Conservation (phyloP, 1,140 invertebrate species). For the Eueides isabella region DNA sequence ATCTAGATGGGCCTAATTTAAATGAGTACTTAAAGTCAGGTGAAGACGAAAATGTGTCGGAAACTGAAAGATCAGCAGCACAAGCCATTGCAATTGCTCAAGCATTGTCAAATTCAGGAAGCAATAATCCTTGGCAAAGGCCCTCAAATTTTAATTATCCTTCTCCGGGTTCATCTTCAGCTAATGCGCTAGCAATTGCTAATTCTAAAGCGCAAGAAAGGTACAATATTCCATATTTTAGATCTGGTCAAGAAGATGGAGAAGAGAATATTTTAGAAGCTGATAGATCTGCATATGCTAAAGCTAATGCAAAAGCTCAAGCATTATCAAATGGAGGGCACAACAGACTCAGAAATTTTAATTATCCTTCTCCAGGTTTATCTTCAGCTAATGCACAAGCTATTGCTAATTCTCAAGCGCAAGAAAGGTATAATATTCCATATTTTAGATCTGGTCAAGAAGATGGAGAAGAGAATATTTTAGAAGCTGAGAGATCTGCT, state of each 20-base stretch:
- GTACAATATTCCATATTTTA: not conserved
- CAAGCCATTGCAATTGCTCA: no score
- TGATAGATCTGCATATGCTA: not conserved
- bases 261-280: not conserved
- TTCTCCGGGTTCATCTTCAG: no score
- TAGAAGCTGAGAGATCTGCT: not conserved
- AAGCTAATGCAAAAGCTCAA: conserved; percentile 14
- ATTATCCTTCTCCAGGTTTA: not conserved
- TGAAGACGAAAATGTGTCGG: no score
- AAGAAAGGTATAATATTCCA: not conserved
- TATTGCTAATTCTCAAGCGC: not conserved
- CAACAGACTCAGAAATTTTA: not conserved
- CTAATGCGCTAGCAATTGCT: not conserved
- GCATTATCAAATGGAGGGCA: conserved; percentile 4
- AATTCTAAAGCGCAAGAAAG: not conserved
- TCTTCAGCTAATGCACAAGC: not conserved
- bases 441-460: not conserved
- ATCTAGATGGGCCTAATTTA: no score
- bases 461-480: not conserved
- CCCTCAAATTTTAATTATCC: no score
- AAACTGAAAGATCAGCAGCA: no score
- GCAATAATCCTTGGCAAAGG: no score
- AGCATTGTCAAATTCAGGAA: no score
- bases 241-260: not conserved
- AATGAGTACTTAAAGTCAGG: no score